These are phyloP conservation scores for Dromiciops gliroides DNA, from an alignment of 2,113 vertebrate genomes.

Conservation along the genomic window DNA sequence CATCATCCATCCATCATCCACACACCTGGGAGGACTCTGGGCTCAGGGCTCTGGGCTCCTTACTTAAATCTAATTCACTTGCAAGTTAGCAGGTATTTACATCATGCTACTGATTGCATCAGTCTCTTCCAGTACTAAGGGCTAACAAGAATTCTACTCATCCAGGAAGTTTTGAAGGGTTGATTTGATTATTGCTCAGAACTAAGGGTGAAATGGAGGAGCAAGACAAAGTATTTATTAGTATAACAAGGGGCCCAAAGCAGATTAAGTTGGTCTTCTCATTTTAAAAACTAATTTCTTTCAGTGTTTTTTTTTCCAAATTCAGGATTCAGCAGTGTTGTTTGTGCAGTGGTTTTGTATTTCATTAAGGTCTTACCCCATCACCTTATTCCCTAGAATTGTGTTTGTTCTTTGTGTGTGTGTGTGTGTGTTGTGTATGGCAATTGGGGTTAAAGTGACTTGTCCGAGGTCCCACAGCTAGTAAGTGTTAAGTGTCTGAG, in stretches of 20 bases:
- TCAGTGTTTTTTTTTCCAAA: not conserved
- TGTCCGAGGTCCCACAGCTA: too few species aligned
- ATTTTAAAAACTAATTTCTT: not conserved
- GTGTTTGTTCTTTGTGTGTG: not conserved
- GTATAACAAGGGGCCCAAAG: not conserved
- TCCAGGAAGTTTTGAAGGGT: not conserved
- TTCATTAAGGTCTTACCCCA: not conserved
- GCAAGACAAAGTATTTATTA: not conserved
- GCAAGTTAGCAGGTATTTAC: too few species aligned
- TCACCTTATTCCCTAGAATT: not conserved
- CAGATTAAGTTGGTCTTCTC: not conserved
- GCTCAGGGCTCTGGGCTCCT: too few species aligned
- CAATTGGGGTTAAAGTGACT: too few species aligned
- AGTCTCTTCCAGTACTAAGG: too few species aligned
- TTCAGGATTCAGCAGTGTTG: not conserved
- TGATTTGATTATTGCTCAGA: not conserved
- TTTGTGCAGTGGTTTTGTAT: not conserved
- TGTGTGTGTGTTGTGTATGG: too few species aligned
- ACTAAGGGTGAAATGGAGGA: not conserved
- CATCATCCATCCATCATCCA: too few species aligned
- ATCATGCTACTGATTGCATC: too few species aligned
- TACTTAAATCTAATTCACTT: too few species aligned
- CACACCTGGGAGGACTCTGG: too few species aligned
- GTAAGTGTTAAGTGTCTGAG: too few species aligned
- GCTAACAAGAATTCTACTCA: not conserved